Evolutionary conservation across 2,113 vertebrate species (phyloP).

Genomic region (Pluvialis apricaria): DNA sequence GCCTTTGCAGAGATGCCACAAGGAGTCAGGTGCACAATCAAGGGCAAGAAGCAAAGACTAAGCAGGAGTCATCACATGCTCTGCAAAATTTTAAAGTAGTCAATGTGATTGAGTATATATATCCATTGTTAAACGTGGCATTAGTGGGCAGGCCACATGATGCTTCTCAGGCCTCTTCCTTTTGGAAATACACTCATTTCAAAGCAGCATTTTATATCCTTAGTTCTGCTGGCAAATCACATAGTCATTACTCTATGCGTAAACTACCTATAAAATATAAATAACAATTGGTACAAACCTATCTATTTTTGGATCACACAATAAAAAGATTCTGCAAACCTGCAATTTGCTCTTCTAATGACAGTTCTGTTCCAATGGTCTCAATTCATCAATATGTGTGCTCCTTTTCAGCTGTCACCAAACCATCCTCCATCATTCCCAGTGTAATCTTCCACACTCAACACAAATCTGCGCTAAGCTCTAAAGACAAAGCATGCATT

Average conservation of each 20-base stretch:
- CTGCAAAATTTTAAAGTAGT: not conserved
- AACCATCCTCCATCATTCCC: not conserved
- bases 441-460: not conserved
- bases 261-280: not conserved
- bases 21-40: not conserved
- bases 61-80: not conserved
- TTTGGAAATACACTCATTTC: not conserved
- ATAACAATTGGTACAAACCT: not conserved
- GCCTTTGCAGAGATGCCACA: not conserved
- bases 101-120: not conserved
- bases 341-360: not conserved
- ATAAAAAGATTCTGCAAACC: not conserved
- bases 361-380: not conserved
- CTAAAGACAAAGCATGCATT: not conserved
- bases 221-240: not conserved
- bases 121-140: not conserved
- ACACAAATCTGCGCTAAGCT: not conserved
- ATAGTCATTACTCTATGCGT: not conserved
- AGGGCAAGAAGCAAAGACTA: not conserved
- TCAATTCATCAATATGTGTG: not conserved
- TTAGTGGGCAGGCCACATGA: not conserved
- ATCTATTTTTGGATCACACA: not conserved
- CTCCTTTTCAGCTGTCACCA: not conserved
- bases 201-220: not conserved
- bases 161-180: not conserved